Percentiles rank a stretch among this genome's conserved stretches.
Evolutionary conservation across 2,797 vertebrate species (phyloP).

Genomic region (Capromys pilorides): DNA sequence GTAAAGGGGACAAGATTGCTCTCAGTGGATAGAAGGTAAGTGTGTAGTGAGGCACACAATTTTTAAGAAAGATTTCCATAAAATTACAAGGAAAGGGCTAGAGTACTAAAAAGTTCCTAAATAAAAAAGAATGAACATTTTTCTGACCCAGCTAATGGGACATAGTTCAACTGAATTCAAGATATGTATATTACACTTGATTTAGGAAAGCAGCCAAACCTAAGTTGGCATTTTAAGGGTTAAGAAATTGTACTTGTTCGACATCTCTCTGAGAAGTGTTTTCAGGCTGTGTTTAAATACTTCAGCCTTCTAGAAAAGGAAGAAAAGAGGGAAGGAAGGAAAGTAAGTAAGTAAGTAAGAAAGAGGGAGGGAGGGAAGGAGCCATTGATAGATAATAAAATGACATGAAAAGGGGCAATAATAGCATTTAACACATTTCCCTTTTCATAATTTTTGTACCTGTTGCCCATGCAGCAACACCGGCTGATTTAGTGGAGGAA

Average conservation of each 20-base stretch:
- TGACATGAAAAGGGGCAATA: neutral
- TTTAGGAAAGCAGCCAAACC: conserved; percentile 16
- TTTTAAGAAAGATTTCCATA: neutral
- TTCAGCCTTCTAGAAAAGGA: conserved; percentile 22
- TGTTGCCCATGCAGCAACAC: neutral
- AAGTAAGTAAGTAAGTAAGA: neutral
- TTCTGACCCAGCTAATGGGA: neutral
- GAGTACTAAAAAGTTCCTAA: neutral
- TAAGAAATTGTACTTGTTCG: neutral
- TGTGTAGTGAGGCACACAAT: neutral
- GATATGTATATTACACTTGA: neutral
- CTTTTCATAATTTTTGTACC: conserved; percentile 29
- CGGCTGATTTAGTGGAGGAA: neutral
- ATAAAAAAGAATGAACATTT: neutral
- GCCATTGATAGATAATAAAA: neutral
- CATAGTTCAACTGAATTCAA: neutral
- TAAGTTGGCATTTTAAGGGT: neutral
- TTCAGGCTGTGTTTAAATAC: conserved; percentile 44
- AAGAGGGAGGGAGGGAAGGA: neutral
- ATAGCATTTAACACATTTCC: neutral
- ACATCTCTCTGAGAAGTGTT: neutral
- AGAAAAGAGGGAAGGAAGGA: neutral
- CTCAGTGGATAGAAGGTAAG: neutral
- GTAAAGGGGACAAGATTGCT: neutral
- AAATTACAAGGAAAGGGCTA: neutral